These are phyloP conservation scores for Engraulis encrasicolus DNA, from an alignment of 2,113 vertebrate genomes.

Conservation along the genomic window DNA sequence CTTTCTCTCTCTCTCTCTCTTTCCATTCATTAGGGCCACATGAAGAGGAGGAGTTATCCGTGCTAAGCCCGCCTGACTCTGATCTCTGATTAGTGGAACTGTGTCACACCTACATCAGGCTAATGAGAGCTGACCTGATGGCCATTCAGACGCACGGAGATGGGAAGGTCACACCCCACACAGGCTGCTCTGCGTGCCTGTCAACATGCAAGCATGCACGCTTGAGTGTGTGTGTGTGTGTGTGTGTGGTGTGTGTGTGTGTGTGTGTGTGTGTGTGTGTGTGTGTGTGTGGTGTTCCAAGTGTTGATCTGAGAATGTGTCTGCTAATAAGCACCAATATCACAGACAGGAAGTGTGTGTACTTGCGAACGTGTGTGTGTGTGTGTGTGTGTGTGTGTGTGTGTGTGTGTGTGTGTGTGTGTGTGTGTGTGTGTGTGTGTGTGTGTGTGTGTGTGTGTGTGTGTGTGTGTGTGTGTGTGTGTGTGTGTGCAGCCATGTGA, in stretches of 20 bases:
- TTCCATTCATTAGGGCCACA: not conserved
- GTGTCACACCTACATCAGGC: constrained; percentile 11
- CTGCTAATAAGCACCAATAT: not conserved
- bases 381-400: not conserved
- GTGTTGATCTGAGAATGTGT: not conserved
- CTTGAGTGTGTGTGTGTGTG: not conserved
- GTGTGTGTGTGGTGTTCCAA: not conserved
- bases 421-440: not conserved
- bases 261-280: not conserved
- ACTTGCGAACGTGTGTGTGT: not conserved
- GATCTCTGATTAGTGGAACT: constrained; percentile 19
- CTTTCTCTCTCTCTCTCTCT: not conserved
- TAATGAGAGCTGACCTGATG: constrained; percentile 19
- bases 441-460: too few relatives aligned
- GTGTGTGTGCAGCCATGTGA: not conserved
- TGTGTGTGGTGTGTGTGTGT: not conserved
- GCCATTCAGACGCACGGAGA: not conserved
- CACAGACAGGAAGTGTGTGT: not conserved
- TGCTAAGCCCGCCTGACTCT: not conserved
- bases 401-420: too few relatives aligned
- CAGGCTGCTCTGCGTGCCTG: not conserved
- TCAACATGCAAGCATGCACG: not conserved
- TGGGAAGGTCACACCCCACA: not conserved
- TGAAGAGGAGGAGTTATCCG: not conserved
- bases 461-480: not conserved